phyloP scores from a whole-genome alignment of 2,797 vertebrate species.

The Fistularia commersonii region DNA sequence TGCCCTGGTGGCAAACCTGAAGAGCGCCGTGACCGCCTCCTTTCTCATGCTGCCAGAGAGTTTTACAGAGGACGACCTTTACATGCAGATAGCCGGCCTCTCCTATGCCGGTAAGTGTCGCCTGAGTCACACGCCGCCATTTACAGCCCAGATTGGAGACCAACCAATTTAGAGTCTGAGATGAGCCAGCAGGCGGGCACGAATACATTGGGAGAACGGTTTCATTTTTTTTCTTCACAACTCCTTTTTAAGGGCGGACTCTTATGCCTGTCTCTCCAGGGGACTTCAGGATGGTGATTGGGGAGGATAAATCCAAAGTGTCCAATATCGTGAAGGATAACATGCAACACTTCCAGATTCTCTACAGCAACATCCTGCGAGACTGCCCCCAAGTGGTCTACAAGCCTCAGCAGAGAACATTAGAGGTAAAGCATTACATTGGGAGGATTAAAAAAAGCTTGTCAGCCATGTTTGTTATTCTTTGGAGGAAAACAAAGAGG shows the following conservation, averaged over 20 bases:
- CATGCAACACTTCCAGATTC: constrained; percentile 82
- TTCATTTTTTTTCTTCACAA: too few relatives aligned
- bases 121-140: background rate
- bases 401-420: constrained; percentile 84
- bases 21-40: constrained; percentile 86
- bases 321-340: constrained; percentile 90
- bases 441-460: too few relatives aligned
- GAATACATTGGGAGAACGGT: too few relatives aligned
- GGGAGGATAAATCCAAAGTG: constrained; percentile 91
- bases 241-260: background rate
- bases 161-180: too few relatives aligned
- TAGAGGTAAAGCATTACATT: constrained; percentile 80
- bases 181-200: too few relatives aligned
- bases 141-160: too few relatives aligned
- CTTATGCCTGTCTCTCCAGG: constrained; percentile 64
- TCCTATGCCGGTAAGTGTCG: constrained; percentile 93
- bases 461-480: too few relatives aligned
- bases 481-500: too few relatives aligned
- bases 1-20: constrained; percentile 86
- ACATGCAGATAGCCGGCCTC: constrained; percentile 87
- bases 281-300: constrained; percentile 94
- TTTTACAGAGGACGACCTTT: constrained; percentile 92
- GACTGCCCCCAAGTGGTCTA: constrained; percentile 92
- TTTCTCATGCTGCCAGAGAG: constrained; percentile 96
- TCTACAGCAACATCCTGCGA: constrained; percentile 86